A percentile compares a stretch with the other conserved stretches of the same genome.
These are phyloP conservation scores for Hassar affinis DNA, from an alignment of 2,113 vertebrate genomes.

Conservation along the genomic window DNA sequence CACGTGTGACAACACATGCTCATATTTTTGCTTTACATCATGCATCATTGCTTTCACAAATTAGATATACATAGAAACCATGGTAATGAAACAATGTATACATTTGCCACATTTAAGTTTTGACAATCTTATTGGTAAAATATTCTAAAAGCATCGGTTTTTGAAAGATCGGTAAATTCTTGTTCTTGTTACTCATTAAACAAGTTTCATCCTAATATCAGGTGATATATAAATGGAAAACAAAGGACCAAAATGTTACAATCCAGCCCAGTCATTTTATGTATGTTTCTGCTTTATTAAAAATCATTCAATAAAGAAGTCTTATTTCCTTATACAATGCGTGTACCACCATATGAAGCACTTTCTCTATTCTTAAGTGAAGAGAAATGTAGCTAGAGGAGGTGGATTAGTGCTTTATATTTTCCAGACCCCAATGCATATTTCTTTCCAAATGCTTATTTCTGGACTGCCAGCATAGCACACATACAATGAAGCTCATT, in stretches of 20 bases:
- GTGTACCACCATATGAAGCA: background rate
- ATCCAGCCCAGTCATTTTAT: background rate
- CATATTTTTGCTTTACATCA: constrained; percentile 3
- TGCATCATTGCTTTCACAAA: background rate
- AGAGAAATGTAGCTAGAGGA: background rate
- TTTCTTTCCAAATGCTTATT: background rate
- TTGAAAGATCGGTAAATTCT: background rate
- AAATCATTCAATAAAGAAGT: background rate
- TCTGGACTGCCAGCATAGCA: background rate
- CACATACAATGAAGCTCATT: background rate
- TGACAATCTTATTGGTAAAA: background rate
- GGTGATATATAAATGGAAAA: background rate
- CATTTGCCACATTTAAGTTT: background rate
- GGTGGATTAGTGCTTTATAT: background rate
- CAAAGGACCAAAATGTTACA: background rate
- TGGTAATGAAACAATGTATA: background rate
- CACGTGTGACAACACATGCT: constrained; percentile 15
- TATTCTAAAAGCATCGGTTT: background rate
- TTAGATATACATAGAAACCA: background rate
- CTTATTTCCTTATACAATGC: background rate
- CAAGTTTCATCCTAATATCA: background rate
- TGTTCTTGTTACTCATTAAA: background rate
- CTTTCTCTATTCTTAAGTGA: background rate
- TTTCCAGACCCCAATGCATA: background rate
- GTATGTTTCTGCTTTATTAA: background rate